phyloP scores from a whole-genome alignment of 1,140 invertebrate genomes.

The Phocides pigmalion region DNA sequence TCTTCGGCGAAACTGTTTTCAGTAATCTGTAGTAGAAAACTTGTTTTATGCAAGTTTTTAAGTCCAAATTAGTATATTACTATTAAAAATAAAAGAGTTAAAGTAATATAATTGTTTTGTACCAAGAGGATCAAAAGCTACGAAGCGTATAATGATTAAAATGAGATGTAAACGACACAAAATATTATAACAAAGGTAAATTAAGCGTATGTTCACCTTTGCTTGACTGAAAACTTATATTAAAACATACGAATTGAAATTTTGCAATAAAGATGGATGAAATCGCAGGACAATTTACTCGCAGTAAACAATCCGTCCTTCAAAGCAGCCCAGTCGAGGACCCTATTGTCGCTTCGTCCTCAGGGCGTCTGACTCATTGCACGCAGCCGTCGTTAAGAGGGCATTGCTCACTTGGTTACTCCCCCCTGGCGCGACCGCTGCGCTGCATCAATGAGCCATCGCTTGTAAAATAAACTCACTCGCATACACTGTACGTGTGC shows the following conservation, averaged over 20 bases:
- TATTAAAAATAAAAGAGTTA: too few species aligned
- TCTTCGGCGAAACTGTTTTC: background rate
- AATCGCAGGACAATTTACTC: conserved; percentile 51
- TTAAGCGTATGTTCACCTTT: conserved; percentile 15
- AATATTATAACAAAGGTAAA: conserved; percentile 2
- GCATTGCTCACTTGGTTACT: conserved; percentile 76
- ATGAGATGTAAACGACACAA: background rate
- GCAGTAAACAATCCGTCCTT: conserved; percentile 71
- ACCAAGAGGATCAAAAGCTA: too few species aligned
- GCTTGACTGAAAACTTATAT: background rate
- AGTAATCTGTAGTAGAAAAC: background rate
- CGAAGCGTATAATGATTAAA: too few species aligned
- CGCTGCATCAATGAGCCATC: conserved; percentile 55
- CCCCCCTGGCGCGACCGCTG: conserved; percentile 55
- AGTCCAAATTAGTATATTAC: too few species aligned
- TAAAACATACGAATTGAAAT: conserved; percentile 14
- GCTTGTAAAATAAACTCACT: conserved; percentile 59
- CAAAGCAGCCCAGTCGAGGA: conserved; percentile 73
- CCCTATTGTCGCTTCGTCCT: conserved; percentile 78
- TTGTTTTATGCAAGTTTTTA: too few species aligned
- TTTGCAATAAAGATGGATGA: conserved; percentile 38
- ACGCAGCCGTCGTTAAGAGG: conserved; percentile 77
- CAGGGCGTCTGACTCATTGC: conserved; percentile 76
- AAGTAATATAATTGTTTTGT: too few species aligned
- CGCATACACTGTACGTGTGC: conserved; percentile 15